Percentiles rank a stretch among this genome's conserved stretches.
phyloP scores from a whole-genome alignment of 2,888 invertebrate species.

The Nephrotoma guestfalica region DNA sequence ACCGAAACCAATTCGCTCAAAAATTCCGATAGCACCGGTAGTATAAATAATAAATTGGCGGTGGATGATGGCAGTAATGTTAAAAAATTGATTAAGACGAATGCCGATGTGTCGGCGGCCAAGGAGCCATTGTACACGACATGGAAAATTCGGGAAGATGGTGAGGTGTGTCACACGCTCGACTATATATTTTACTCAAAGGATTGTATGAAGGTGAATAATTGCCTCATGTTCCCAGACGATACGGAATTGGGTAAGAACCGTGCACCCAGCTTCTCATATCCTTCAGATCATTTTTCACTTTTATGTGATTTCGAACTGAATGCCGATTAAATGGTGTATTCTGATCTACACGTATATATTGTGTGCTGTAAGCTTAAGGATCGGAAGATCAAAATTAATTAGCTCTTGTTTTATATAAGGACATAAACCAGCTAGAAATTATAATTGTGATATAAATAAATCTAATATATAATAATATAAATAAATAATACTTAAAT shows the following conservation, averaged over 20 bases:
- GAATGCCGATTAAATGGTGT: slow-evolving; percentile 12
- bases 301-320: slow-evolving; percentile 47
- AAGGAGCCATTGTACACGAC: slow-evolving; percentile 58
- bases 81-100: background rate
- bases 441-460: background rate
- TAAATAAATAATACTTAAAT: background rate
- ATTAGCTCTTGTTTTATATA: background rate
- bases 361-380: background rate
- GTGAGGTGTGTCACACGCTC: slow-evolving; percentile 56
- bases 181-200: slow-evolving; percentile 57
- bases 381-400: background rate
- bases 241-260: slow-evolving; percentile 49
- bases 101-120: slow-evolving; percentile 25
- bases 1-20: background rate
- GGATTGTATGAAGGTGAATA: slow-evolving; percentile 35
- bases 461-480: background rate
- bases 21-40: background rate
- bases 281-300: slow-evolving; percentile 67
- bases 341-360: background rate
- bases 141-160: slow-evolving; percentile 58
- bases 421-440: background rate
- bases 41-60: background rate
- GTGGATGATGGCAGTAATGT: slow-evolving; percentile 14
- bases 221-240: slow-evolving; percentile 39
- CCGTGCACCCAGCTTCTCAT: slow-evolving; percentile 49